Evolutionary conservation across 2,888 invertebrate species (phyloP).

Genomic region (Patella pellucida): DNA sequence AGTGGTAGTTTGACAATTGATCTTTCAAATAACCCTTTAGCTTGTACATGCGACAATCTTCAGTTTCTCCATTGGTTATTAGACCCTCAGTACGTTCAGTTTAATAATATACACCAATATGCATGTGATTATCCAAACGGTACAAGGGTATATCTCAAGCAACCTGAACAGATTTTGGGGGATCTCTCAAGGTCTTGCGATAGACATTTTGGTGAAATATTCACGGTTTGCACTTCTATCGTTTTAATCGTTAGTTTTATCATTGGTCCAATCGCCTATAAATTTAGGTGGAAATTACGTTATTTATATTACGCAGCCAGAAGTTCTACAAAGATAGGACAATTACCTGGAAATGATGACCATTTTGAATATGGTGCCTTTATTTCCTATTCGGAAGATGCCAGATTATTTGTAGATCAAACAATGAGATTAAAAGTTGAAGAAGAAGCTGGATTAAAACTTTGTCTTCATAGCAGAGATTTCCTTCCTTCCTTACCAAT

Average conservation of each 20-base stretch:
- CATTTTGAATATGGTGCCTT: constrained; percentile 37
- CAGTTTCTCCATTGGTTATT: constrained; percentile 18
- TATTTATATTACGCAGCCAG: constrained; percentile 16
- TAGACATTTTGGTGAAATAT: too few species aligned
- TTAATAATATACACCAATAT: too few species aligned
- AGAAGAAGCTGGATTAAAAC: constrained; percentile 26
- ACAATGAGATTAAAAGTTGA: constrained; percentile 26
- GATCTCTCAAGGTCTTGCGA: too few species aligned
- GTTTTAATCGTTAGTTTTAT: constrained; percentile 13
- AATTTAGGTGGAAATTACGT: constrained; percentile 19
- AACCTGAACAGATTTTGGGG: too few species aligned
- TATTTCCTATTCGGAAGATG: constrained; percentile 33
- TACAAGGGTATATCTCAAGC: too few species aligned
- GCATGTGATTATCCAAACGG: too few species aligned
- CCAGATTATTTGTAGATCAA: constrained; percentile 16
- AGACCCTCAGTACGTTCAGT: neutral
- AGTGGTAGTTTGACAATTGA: neutral
- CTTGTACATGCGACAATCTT: constrained; percentile 18
- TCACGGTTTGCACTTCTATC: constrained; percentile 15
- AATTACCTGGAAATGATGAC: constrained; percentile 12
- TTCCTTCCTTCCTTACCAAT: constrained; percentile 34
- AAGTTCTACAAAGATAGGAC: neutral
- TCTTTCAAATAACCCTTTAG: constrained; percentile 13
- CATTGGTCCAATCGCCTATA: constrained; percentile 7
- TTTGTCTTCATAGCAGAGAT: constrained; percentile 41